Percentiles rank a stretch among this genome's conserved stretches.
phyloP scores from a whole-genome alignment of 2,797 vertebrate species.

The Loriculus beryllinus region DNA sequence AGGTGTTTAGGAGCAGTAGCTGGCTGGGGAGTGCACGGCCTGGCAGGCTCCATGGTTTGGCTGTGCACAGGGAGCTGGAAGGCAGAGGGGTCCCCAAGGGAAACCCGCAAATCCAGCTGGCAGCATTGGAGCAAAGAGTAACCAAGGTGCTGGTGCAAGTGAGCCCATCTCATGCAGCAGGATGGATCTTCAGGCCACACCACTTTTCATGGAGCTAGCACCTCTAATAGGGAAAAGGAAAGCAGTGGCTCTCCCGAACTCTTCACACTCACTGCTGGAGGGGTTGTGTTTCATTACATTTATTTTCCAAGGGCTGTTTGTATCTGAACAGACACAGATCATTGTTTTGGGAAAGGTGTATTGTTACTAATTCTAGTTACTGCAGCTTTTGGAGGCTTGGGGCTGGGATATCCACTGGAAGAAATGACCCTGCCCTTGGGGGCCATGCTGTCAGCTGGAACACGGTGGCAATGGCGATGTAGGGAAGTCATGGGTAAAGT shows the following conservation, averaged over 20 bases:
- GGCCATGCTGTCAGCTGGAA: not conserved
- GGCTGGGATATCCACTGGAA: not conserved
- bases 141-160: not conserved
- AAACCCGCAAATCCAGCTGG: not conserved
- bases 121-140: not conserved
- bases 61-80: not conserved
- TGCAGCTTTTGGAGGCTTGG: not conserved
- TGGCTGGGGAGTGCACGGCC: accelerated
- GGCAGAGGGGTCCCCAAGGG: not conserved
- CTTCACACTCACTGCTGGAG: not conserved
- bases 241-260: not conserved
- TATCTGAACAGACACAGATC: not conserved
- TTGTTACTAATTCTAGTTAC: not conserved
- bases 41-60: not conserved
- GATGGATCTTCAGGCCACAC: not conserved
- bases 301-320: not conserved
- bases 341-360: accelerated
- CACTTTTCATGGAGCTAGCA: not conserved
- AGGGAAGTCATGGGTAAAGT: not conserved
- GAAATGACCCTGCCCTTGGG: not conserved
- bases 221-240: not conserved
- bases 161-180: not conserved
- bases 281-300: not conserved
- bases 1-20: not conserved
- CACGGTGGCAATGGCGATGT: not conserved